Evolutionary conservation across 1,140 invertebrate species (phyloP), one percentile per base, ranked within the genome.

Genomic region (Mizuhopecten yessoensis): DNA sequence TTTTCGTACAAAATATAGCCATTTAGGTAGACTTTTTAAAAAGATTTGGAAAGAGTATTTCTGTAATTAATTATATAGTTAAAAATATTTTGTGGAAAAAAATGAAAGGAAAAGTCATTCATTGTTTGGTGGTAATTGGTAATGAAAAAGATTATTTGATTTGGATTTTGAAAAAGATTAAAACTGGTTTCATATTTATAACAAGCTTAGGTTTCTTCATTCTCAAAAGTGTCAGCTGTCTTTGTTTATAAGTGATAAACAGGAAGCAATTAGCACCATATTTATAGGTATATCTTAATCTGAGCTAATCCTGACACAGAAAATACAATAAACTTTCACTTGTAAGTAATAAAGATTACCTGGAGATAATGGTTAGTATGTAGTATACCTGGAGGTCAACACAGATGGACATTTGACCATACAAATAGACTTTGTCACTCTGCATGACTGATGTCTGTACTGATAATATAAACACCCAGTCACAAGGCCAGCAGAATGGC

Each of bases 361-460:
- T 75, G 23, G 15, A n/a, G 57, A n/a, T n/a, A 75, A n/a, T 75
- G n/a, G 9, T 7, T n/a, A 75, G 9, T 29, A 29, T 29, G 23
- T n/a, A 11, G n/a, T 17, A 75, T 75, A 75, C 57, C 57, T 75
- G 57, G 57, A 75, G 57, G 57, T 75, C 57, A 29, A 29, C 23
- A 75, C 57, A 75, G 57, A 75, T 75, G 57, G 57, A 75, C 57
- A 75, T 75, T 75, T 75, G 57, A 75, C 57, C 57, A 75, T 75
- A 75, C 57, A 75, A 75, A 75, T 75, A 75, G 57, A 75, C 57
- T 75, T 75, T 75, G 57, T 75, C 57, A 75, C 57, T 29, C 57
- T 75, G 29, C 57, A 75, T 75, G 57, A 75, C 57, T 75, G 57
- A 75, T 75, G 57, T n/a, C 29, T 75, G 57, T 75, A 75, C 57